Conservation (phyloP, 1,140 invertebrate species). For the Orchestia grillus region DNA sequence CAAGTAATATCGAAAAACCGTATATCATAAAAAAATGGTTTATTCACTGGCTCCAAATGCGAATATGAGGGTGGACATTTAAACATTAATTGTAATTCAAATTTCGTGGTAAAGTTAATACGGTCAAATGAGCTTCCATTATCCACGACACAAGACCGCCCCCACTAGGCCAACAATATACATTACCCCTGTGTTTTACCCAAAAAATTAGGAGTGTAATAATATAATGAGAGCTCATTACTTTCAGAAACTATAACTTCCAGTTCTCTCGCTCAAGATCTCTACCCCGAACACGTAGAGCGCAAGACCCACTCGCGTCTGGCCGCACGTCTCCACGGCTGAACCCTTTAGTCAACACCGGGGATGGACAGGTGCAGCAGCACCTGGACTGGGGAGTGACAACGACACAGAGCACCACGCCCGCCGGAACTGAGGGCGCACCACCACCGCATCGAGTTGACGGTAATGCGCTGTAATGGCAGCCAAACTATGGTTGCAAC, state of each 20-base stretch:
- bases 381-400: no score
- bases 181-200: no score
- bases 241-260: not conserved
- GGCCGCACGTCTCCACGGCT: not conserved
- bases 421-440: not conserved
- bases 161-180: no score
- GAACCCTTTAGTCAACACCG: not conserved
- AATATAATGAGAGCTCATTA: not conserved
- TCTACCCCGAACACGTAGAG: not conserved
- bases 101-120: no score
- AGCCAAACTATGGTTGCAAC: not conserved
- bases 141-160: no score
- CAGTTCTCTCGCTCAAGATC: not conserved
- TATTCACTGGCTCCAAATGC: no score
- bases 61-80: no score
- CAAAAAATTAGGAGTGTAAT: not conserved
- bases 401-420: not conserved
- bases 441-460: not conserved
- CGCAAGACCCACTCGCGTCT: not conserved
- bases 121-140: no score
- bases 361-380: not conserved
- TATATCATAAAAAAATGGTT: no score
- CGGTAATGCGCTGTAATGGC: not conserved
- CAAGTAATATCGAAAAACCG: no score
- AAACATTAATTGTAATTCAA: no score